Evolutionary conservation across 2,113 vertebrate species (phyloP).

Genomic region (Sterrhoptilus dennistouni): DNA sequence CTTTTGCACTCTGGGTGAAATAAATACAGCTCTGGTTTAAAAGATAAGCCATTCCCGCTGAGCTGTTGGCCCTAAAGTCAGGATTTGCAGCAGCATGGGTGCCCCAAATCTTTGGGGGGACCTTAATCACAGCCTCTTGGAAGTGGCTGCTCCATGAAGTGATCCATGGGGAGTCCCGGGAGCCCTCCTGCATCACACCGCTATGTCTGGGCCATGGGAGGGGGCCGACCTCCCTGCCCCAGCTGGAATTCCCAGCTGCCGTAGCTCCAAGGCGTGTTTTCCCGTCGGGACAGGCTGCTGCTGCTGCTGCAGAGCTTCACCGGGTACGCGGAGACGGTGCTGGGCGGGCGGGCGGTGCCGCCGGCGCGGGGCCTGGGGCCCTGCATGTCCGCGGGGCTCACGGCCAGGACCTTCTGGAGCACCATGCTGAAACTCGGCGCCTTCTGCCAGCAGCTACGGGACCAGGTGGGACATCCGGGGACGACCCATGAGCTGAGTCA

Average conservation of each 20-base stretch:
- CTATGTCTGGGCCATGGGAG: accelerated
- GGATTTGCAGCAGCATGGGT: background rate
- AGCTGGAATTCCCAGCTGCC: accelerated
- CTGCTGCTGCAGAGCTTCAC: slow-evolving; percentile 90
- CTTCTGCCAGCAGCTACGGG: slow-evolving; percentile 43
- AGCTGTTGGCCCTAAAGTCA: background rate
- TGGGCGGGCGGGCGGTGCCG: slow-evolving; percentile 30
- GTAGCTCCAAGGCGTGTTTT: background rate
- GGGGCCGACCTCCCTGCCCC: no score
- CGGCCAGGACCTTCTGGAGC: slow-evolving; percentile 83
- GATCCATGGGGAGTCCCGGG: no score
- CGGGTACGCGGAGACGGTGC: slow-evolving; percentile 71
- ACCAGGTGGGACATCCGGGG: slow-evolving; percentile 41
- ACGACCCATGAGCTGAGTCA: accelerated
- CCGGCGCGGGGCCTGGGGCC: slow-evolving; percentile 20
- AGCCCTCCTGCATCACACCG: background rate
- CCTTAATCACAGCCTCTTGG: background rate
- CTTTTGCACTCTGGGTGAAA: background rate
- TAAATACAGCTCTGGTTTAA: background rate
- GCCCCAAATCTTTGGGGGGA: background rate
- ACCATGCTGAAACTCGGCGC: slow-evolving; percentile 77
- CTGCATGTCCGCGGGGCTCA: slow-evolving; percentile 85
- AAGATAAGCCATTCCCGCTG: accelerated
- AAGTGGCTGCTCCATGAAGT: background rate
- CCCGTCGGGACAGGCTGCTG: slow-evolving; percentile 76